Evolutionary conservation across 2,797 vertebrate genomes (phyloP).

Genomic region (Mus caroli): DNA sequence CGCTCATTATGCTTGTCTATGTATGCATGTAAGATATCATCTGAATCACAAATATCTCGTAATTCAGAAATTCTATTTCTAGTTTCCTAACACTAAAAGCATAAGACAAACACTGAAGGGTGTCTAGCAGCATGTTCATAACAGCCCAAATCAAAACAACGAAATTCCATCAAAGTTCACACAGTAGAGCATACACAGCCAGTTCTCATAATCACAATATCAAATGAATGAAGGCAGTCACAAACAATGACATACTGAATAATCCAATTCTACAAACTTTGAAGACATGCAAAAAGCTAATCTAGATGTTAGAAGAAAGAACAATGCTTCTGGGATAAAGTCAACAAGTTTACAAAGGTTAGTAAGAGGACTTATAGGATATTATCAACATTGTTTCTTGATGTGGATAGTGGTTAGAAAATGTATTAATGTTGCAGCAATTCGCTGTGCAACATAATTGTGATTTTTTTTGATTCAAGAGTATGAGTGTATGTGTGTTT

Average conservation of each 20-base stretch:
- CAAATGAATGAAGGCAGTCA: not conserved
- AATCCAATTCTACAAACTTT: not conserved
- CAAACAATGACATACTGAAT: not conserved
- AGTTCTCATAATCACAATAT: not conserved
- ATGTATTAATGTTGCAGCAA: not conserved
- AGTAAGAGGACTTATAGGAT: not conserved
- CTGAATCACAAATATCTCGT: not conserved
- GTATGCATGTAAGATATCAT: not conserved
- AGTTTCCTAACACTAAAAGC: not conserved
- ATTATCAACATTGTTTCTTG: not conserved
- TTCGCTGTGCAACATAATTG: not conserved
- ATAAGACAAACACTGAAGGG: not conserved
- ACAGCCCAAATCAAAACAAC: not conserved
- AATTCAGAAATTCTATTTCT: not conserved
- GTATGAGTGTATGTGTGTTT: not conserved
- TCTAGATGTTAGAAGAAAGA: not conserved
- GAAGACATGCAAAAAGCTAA: slow-evolving; percentile 13
- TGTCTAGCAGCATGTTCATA: not conserved
- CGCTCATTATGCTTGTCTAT: not conserved
- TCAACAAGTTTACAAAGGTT: not conserved
- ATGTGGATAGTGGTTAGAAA: not conserved
- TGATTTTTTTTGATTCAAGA: not conserved
- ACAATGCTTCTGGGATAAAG: not conserved
- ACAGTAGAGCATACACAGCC: not conserved
- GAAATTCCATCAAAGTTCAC: not conserved